Evolutionary conservation across 2,888 invertebrate genomes (phyloP), one percentile per base, ranked within the genome.

Genomic region (Ditylenchus weischeri): DNA sequence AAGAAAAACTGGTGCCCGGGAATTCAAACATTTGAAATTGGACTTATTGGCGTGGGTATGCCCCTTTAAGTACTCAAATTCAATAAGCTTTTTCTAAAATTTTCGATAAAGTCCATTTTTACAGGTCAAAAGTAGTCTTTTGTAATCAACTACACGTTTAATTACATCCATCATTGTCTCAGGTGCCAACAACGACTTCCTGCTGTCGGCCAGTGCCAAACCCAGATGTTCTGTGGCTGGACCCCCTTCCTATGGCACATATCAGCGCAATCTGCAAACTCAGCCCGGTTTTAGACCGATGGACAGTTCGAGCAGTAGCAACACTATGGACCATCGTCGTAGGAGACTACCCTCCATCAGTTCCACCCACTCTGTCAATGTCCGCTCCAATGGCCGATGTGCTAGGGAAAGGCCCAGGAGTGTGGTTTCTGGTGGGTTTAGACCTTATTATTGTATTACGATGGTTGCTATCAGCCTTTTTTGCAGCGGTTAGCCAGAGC

Each of bases 351-450:
- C 47, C 11, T 47, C 62, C 19, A 48, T 48, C 11, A 48, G 48
- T 62, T 70, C 69, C 29, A 47, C 5, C n/a, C 19, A 59, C n/a
- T 48, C 35, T 18, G 21, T 19, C n/a, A 38, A 29, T 19, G 29
- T 66, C 13, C 66, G 48, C 29, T 10, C 21, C 36, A 48, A 36
- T 10, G 57, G 11, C 19, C 0, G 7, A 6, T 21, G 15, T n/a
- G 3, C 50, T 21, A 61, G 54, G n/a, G 69, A 69, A 29, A 59
- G 70, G 36, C 70, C 70, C 15, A 48, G 70, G 21, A 68, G 67
- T 19, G 70, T 69, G 29, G 70, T 67, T 11, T 68, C 68, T 29
- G 62, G 47, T 62, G 43, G 18, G 19, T 15, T 23, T 29, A 19
- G 43, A 7, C 11, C 2, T n/a, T 50, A 50, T 50, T 50, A 6